Base-by-base conservation (phyloP, 2,113 vertebrate genomes). In the Cryptoleucopteryx plumbea region DNA sequence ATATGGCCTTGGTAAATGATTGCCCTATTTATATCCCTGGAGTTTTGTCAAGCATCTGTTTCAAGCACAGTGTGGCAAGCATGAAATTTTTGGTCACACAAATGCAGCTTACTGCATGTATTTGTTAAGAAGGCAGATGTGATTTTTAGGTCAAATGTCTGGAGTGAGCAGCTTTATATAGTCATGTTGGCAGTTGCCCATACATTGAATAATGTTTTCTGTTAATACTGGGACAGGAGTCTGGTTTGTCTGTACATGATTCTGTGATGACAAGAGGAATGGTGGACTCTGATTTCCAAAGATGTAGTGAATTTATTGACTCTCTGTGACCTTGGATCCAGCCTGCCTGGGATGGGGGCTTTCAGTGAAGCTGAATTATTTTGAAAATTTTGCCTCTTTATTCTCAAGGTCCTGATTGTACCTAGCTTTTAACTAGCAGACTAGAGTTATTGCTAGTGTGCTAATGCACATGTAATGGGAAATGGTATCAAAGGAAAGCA, bases 71-170 rank as follows among this genome's bases (percentile, higher is more conserved):
- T 9, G 10, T 47, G 90, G 72, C 40, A 42, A 59, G 82, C 31
- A 53, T 62, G 73, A 87, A 11, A n/a, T 58, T 40, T 68, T 58
- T 79, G 73, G 40, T 90, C 43, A 7, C 73, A 55, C 23, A 5
- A 52, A 45, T 0, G 23, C 52, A 45, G 45, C 10, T 74, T 62
- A 15, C 66, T 86, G 77, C 45, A 9, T 52, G 82, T 47, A 14
- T 83, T 87, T 83, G 74, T 70, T 66, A 63, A 67, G 66, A 91
- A 94, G 84, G 77, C 82, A 94, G 94, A 45, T 91, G 77, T 78
- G 77, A 72, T 91, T 94, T 90, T 90, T 81, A 63, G 82, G 88
- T 86, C 75, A 61, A 17, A 19, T 29, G 34, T 73, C 82, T 85
- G 94, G 26, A 92, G 82, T 3, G 25, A 45, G 67, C 78, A 77